A percentile compares a stretch with the other conserved stretches of the same genome.
phyloP scores from a whole-genome alignment of 2,113 vertebrate genomes.

The Irena cyanogastra region DNA sequence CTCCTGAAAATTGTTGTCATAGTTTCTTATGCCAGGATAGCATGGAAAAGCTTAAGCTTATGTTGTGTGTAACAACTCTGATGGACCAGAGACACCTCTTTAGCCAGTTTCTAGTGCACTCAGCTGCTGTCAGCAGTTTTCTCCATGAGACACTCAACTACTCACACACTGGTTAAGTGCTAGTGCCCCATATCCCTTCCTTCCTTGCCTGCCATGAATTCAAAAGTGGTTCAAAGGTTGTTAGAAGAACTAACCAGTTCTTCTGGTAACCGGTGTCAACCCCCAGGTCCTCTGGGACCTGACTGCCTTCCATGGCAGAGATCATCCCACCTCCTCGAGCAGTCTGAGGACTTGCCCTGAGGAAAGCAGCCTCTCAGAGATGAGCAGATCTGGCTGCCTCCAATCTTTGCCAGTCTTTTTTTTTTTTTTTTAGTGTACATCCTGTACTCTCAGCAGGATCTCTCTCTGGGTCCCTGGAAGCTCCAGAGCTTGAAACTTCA shows the following conservation, averaged over 20 bases:
- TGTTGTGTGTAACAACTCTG: neutral
- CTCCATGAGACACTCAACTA: neutral
- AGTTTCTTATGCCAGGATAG: neutral
- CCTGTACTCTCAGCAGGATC: neutral
- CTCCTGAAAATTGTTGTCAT: neutral
- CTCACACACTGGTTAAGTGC: neutral
- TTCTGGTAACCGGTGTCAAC: rapidly evolving
- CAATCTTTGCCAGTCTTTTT: neutral
- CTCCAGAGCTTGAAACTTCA: neutral
- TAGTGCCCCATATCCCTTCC: neutral
- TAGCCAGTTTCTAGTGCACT: neutral
- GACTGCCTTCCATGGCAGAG: neutral
- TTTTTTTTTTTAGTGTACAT: neutral
- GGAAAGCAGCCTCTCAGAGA: neutral
- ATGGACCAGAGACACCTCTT: neutral
- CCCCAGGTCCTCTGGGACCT: neutral
- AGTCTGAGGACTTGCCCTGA: neutral
- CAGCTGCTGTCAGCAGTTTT: neutral
- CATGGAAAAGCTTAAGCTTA: neutral
- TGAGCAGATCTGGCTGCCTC: neutral
- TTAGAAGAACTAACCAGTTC: neutral
- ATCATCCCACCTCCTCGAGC: neutral
- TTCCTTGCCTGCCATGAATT: neutral
- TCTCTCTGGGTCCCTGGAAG: neutral
- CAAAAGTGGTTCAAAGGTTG: neutral